A percentile compares a stretch with the other conserved stretches of the same genome.
These are phyloP conservation scores for Vombatus ursinus DNA, from an alignment of 2,113 vertebrate species.

Conservation along the genomic window DNA sequence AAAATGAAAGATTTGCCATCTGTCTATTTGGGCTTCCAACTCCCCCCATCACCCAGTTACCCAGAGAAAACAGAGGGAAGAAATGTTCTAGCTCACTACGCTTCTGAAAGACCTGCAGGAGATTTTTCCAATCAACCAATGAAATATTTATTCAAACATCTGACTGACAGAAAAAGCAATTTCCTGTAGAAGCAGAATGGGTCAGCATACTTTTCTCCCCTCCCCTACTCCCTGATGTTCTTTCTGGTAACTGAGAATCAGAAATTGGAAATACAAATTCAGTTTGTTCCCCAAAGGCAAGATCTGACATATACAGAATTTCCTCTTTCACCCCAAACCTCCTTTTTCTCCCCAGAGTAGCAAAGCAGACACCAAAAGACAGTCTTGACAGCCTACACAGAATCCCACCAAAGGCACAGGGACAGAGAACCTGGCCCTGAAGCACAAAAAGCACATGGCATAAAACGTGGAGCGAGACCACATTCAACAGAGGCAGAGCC, in stretches of 20 bases:
- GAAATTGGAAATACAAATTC: background rate
- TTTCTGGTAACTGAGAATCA: background rate
- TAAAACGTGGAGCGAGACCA: background rate
- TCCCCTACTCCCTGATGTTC: background rate
- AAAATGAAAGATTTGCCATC: background rate
- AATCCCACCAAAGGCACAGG: background rate
- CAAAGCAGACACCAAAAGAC: background rate
- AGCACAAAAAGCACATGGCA: constrained; percentile 11
- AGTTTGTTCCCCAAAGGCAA: background rate
- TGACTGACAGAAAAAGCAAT: background rate
- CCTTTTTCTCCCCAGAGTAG: background rate
- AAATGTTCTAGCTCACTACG: background rate
- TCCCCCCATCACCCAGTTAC: background rate
- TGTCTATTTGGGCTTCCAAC: background rate
- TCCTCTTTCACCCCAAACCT: background rate
- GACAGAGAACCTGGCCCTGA: background rate
- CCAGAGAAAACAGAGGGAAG: background rate
- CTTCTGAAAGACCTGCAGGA: background rate
- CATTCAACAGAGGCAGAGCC: background rate
- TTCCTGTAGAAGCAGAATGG: background rate
- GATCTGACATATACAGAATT: background rate
- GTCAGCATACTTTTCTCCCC: background rate
- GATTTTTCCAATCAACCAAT: background rate
- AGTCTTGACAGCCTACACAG: background rate
- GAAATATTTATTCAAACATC: background rate